Evolutionary conservation across 1,140 invertebrate species (phyloP), one percentile per base, ranked within the genome.

Genomic region (Neelides sp.): DNA sequence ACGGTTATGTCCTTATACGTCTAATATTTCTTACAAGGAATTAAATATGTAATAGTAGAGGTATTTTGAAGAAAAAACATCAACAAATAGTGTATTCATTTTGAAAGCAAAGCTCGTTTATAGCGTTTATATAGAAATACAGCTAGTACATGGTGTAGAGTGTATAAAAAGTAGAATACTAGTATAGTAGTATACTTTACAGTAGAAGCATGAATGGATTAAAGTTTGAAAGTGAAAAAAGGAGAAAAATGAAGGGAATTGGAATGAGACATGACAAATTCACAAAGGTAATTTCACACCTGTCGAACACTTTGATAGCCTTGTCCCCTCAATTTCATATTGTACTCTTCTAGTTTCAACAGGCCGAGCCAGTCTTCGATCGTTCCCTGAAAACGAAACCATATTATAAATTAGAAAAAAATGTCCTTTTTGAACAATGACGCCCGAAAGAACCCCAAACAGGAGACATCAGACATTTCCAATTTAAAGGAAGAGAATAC

Each of bases 271-370:
- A 27, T n/a, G n/a, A n/a, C n/a, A n/a, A n/a, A n/a, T n/a, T 27
- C 19, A 44, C 8, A 44, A 52, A 45, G 40, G 35, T 46, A 52
- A 52, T 50, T 51, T 48, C 54, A 51, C 49, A 87, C 84, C 67
- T 88, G 83, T 61, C 94, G 84, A 37, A 98, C 88, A 17, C 83
- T 85, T 55, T 82, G 78, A 72, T 97, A 98, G 45, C 91, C 91
- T 71, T 98, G 92, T 57, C 83, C 81, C 56, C 84, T 76, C 39
- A 98, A 74, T 35, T 84, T 83, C 23, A 81, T 78, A 19, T 82
- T 79, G 67, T 98, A 98, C 67, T 95, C 88, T 64, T 92, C 87
- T 42, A 98, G 73, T 56, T 86, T 75, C 45, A 98, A 71, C 55
- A 95, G 69, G 61, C 83, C 78, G 7, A 98, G 73, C 91, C 92